These are phyloP conservation scores for Callosobruchus maculatus DNA, from an alignment of 2,888 invertebrate genomes.

Conservation along the genomic window DNA sequence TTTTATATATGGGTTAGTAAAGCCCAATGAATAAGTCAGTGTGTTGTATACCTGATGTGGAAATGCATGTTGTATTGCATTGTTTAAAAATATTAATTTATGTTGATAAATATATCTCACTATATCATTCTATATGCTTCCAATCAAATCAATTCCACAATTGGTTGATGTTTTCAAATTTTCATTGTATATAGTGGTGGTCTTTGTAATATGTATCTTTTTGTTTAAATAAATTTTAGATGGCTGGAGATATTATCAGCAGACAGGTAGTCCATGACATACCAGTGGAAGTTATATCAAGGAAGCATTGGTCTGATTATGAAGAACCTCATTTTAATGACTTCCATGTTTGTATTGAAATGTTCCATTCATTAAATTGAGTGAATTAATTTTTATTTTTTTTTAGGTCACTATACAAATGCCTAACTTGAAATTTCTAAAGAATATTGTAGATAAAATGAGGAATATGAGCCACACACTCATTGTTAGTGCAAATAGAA, in stretches of 20 bases:
- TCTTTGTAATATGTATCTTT: not conserved
- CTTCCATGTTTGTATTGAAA: constrained; percentile 63
- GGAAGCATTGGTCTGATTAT: constrained; percentile 72
- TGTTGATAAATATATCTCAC: too few species aligned
- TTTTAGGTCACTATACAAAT: constrained; percentile 72
- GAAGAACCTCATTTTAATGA: constrained; percentile 68
- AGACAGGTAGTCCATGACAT: constrained; percentile 79
- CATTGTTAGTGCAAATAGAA: constrained; percentile 66
- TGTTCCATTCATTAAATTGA: not conserved
- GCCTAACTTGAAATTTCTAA: constrained; percentile 72
- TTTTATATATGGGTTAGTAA: too few species aligned
- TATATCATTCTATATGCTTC: too few species aligned
- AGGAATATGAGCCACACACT: constrained; percentile 73
- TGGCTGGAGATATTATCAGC: constrained; percentile 60
- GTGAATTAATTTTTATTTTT: constrained; percentile 8
- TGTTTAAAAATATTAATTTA: too few species aligned
- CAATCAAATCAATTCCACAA: too few species aligned
- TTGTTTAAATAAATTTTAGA: constrained; percentile 38
- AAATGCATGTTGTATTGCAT: too few species aligned
- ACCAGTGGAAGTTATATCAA: constrained; percentile 73
- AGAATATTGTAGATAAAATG: constrained; percentile 80
- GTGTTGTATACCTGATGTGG: too few species aligned
- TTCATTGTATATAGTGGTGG: too few species aligned
- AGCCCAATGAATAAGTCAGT: too few species aligned
- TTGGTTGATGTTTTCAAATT: too few species aligned